phyloP scores from a whole-genome alignment of 2,888 invertebrate genomes.

The Coleophora flavipennella region DNA sequence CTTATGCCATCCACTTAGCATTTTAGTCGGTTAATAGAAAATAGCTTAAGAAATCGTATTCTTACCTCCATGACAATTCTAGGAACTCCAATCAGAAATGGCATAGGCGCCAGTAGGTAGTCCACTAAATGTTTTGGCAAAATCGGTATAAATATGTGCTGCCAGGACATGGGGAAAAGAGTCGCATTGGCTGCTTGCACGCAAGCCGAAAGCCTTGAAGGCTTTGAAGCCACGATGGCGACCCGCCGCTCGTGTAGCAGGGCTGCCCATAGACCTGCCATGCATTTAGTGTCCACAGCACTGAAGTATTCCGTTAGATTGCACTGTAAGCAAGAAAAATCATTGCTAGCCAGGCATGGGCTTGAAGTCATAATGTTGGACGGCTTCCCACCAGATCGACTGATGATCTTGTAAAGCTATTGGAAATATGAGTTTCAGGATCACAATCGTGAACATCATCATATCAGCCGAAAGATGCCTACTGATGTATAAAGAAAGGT shows the following conservation, averaged over 20 bases:
- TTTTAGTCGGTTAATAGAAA: too few species aligned
- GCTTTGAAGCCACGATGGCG: constrained; percentile 90
- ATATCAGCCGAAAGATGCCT: too few species aligned
- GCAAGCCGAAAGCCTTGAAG: constrained; percentile 92
- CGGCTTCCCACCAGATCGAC: too few species aligned
- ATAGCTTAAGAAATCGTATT: too few species aligned
- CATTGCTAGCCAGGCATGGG: too few species aligned
- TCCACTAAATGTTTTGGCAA: constrained; percentile 91
- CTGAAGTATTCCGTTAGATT: constrained; percentile 98
- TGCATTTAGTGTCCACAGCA: constrained; percentile 94
- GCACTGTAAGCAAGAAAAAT: constrained; percentile 75
- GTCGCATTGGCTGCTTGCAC: constrained; percentile 95
- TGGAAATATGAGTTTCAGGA: too few species aligned
- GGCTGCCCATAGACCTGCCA: constrained; percentile 96
- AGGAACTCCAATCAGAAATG: constrained; percentile 96
- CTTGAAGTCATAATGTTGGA: too few species aligned
- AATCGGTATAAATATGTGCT: constrained; percentile 97
- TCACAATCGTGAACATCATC: too few species aligned
- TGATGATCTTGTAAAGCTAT: too few species aligned
- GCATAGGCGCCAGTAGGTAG: constrained; percentile 96
- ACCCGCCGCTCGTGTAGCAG: constrained; percentile 95
- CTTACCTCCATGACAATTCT: constrained; percentile 83
- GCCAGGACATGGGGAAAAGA: constrained; percentile 99
- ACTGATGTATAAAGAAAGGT: too few species aligned
- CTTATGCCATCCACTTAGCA: too few species aligned